Evolutionary conservation across 2,797 vertebrate species (phyloP).

Genomic region (Melanotaenia boesemani): DNA sequence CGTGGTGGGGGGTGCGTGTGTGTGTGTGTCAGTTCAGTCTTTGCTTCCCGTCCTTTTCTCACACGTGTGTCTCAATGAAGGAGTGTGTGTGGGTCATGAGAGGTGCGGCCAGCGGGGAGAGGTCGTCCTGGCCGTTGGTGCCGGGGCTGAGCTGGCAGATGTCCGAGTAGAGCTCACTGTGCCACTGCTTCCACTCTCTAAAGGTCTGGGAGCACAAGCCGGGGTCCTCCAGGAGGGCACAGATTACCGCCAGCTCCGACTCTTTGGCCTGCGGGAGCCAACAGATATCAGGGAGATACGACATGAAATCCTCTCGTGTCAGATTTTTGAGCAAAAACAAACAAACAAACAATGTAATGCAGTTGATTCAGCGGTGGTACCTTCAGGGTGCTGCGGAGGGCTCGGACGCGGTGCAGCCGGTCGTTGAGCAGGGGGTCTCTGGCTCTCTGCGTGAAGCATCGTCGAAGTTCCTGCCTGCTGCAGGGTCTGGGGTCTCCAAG

Average conservation of each 20-base stretch:
- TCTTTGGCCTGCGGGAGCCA: conserved; percentile 85
- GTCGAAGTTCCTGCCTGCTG: conserved; percentile 88
- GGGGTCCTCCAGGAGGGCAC: conserved; percentile 87
- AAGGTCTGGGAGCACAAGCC: conserved; percentile 89
- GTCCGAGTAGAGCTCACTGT: conserved; percentile 90
- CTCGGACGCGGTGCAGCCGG: conserved; percentile 89
- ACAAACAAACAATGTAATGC: no score
- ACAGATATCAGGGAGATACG: conserved; percentile 26
- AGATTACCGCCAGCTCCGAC: conserved; percentile 87
- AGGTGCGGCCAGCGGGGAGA: conserved; percentile 80
- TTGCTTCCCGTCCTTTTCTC: conserved; percentile 57
- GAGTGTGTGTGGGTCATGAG: conserved; percentile 91
- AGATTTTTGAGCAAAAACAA: neutral
- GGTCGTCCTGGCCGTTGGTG: conserved; percentile 87
- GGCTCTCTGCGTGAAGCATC: conserved; percentile 85
- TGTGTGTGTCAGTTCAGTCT: conserved; percentile 39
- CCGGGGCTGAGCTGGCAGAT: conserved; percentile 90
- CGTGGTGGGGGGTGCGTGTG: no score
- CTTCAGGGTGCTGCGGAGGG: conserved; percentile 92
- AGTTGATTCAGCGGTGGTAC: conserved; percentile 69
- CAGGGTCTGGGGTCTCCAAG: conserved; percentile 88
- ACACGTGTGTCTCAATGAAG: conserved; percentile 92
- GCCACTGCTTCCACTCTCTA: conserved; percentile 91
- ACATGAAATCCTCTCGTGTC: conserved; percentile 1
- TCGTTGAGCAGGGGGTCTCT: conserved; percentile 91